Base-by-base conservation (phyloP, 2,888 invertebrate genomes). In the Cryptops parisi region DNA sequence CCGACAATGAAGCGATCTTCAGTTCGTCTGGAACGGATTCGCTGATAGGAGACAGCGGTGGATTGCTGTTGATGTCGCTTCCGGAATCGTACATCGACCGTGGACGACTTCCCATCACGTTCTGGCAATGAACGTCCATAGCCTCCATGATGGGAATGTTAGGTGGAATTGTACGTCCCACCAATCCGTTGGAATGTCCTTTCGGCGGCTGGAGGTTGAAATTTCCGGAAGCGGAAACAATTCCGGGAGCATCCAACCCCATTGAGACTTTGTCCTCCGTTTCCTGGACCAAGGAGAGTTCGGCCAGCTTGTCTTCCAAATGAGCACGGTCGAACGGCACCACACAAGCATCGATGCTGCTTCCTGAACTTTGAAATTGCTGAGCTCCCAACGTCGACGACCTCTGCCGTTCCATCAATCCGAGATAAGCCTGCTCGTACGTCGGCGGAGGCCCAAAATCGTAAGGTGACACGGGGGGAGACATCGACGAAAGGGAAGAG, bases 401-500 rank as follows among this genome's bases (percentile, higher is more conserved):
- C 24, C 55, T 47, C 53, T 57, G 52, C 53, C 58, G 48, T 56
- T 57, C 51, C 52, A 58, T 53, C 40, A 58, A 47, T 44, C 46
- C 52, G 17, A 53, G 48, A 51, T 57, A 81, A 78, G 81, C 78
- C 72, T 84, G 78, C 59, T 79, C 78, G 65, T 80, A 80, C 2
- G 78, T 75, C 3, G 80, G 80, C 9, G 68, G 70, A 12, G 77
- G 78, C 26, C 75, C 67, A 40, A 76, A 67, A 48, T 67, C 65
- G 57, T 70, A 69, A 1, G 83, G 76, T 62, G 88, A 81, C n/a
- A 82, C 78, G 1, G 89, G 89, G 40, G 90, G 88, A 58, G 88
- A 87, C 57, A 88, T 83, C 24, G 89, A 84, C 2, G 87, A 85
- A 22, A 88, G 69, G 58, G 87, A 87, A 65, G 89, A 88, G 58